Conservation (phyloP, 2,888 invertebrate genomes). For the Perizoma affinitatum region DNA sequence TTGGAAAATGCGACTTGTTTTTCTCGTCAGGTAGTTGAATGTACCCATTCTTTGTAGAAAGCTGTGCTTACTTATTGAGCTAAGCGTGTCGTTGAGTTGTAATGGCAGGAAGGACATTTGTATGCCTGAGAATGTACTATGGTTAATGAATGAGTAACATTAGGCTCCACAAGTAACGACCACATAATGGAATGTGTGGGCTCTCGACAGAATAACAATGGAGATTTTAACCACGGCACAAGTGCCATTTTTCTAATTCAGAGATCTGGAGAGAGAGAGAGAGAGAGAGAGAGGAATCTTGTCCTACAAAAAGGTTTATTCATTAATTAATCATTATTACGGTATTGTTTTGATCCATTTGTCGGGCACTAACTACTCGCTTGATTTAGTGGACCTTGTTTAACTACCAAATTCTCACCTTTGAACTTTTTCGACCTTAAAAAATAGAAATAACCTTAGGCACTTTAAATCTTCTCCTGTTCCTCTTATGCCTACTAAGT, state of each 20-base stretch:
- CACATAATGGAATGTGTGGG: conserved; percentile 57
- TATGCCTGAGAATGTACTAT: conserved; percentile 67
- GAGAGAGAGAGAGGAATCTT: too few species aligned
- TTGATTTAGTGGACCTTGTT: too few species aligned
- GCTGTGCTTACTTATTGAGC: conserved; percentile 35
- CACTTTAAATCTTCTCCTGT: too few species aligned
- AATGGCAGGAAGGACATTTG: conserved; percentile 59
- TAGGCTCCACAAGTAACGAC: conserved; percentile 53
- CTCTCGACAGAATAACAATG: conserved; percentile 54
- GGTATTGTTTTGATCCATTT: too few species aligned
- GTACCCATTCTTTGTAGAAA: conserved; percentile 55
- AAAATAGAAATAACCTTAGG: too few species aligned
- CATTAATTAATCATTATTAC: too few species aligned
- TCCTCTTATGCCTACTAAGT: too few species aligned
- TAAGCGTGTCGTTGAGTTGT: conserved; percentile 29
- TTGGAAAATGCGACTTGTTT: conserved; percentile 12
- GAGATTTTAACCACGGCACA: conserved; percentile 41
- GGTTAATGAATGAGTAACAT: conserved; percentile 68
- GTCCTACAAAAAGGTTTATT: conserved; percentile 40
- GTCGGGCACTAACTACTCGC: too few species aligned
- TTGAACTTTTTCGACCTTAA: too few species aligned
- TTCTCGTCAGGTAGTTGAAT: conserved; percentile 14
- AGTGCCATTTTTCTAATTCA: not conserved
- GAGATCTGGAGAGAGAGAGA: too few species aligned
- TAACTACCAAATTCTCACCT: too few species aligned